Conservation (phyloP, 2,113 vertebrate species). For the Bambusicola thoracicus region DNA sequence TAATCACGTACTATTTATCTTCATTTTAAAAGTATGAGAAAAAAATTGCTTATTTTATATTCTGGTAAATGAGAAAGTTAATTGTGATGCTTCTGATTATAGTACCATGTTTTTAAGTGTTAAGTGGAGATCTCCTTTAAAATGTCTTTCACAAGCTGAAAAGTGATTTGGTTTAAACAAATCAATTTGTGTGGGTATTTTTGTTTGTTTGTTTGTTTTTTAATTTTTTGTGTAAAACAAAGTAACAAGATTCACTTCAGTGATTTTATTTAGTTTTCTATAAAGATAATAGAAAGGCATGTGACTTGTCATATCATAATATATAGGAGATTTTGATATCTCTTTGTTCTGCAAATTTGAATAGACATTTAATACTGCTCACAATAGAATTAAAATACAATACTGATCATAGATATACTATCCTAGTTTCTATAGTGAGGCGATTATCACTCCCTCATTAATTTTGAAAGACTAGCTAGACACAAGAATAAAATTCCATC, state of each 20-base stretch:
- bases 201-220: background rate
- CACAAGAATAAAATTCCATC: background rate
- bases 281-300: background rate
- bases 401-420: background rate
- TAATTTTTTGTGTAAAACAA: background rate
- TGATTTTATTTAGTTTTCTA: background rate
- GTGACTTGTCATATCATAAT: background rate
- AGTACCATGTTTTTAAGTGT: background rate
- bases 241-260: background rate
- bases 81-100: background rate
- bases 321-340: background rate
- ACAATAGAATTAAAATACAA: background rate
- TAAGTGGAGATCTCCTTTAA: background rate
- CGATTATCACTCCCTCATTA: background rate
- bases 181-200: background rate
- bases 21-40: background rate
- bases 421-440: background rate
- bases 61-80: background rate
- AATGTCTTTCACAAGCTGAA: background rate
- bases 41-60: background rate
- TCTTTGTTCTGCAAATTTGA: background rate
- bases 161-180: background rate
- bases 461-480: background rate
- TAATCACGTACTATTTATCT: background rate
- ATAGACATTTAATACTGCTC: background rate